Evolutionary conservation across 2,797 vertebrate genomes (phyloP), one percentile per base, ranked within the genome.

Genomic region (Alca torda): DNA sequence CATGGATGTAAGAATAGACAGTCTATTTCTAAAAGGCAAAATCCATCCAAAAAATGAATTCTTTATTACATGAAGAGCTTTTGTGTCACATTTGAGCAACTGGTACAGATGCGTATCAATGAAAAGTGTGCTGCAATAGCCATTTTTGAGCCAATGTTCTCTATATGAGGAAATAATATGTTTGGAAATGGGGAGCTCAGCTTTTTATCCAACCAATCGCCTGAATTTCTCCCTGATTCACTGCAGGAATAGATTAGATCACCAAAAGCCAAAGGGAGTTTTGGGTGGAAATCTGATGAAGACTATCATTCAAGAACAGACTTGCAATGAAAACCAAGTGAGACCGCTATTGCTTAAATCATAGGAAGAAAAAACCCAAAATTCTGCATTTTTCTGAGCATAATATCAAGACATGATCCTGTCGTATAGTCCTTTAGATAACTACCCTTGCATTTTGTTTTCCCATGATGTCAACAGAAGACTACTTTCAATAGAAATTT

Each of bases 11-110:
- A 94, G 56, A 89, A 64, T 4, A 93, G 26, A 83, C 6, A 84
- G 21, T 4, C 37, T 79, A 85, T 37, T 92, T 91, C 80, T 51
- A 90, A 90, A 95, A 88, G 20, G 45, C 8, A 95, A 89, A 91
- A 89, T 43, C 4, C 53, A 80, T 74, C 19, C 19, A 81, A 80
- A 79, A 92, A 73, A 56, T 5, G 4, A 87, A 59, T 51, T 70
- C 41, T 77, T 76, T 79, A 80, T 89, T 80, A 60, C 6, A 84
- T 13, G 8, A 77, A 65, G 67, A 83, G 60, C 5, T 46, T 90
- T 70, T 53, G 11, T 53, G 57, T 53, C 60, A 67, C 63, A 75
- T 80, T 78, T 78, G 56, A 80, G 53, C 37, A 79, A 85, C 48
- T 60, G 48, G 25, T 57, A 57, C 53, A 77, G 31, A 19, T 28